Conservation (phyloP, 2,113 vertebrate species). For the Melanocharis versteri region DNA sequence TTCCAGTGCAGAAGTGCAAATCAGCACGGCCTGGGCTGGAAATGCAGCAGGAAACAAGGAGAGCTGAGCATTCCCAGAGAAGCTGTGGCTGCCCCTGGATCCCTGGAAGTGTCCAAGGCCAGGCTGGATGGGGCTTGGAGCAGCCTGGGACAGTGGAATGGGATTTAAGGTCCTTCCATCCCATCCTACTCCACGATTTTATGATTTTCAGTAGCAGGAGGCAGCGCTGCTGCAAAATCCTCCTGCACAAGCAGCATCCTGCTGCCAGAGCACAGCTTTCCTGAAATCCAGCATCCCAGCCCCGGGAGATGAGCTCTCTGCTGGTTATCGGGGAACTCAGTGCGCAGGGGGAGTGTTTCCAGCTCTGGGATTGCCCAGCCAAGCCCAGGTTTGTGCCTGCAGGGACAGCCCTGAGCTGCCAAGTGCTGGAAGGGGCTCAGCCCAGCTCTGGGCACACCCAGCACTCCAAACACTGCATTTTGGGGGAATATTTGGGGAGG, state of each 20-base stretch:
- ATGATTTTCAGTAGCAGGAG: background rate
- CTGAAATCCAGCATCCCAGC: accelerated
- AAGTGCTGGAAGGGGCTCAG: background rate
- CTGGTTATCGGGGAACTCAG: accelerated
- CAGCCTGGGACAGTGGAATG: background rate
- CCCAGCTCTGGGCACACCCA: background rate
- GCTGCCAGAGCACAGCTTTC: background rate
- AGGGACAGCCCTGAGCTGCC: background rate
- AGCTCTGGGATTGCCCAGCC: background rate
- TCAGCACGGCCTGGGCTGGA: background rate
- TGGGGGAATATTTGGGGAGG: background rate
- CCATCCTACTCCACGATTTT: background rate
- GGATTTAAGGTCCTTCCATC: background rate
- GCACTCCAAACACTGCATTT: background rate
- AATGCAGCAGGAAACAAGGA: background rate
- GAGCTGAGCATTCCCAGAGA: background rate
- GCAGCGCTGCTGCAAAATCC: accelerated
- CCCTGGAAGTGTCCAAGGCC: background rate
- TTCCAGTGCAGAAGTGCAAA: background rate
- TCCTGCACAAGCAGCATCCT: background rate
- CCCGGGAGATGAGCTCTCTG: background rate
- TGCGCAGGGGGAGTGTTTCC: accelerated
- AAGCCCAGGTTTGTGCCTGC: background rate
- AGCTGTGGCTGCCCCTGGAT: background rate
- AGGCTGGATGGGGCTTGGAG: background rate